Conservation (phyloP, 2,113 vertebrate species). For the Salvelinus sp. region DNA sequence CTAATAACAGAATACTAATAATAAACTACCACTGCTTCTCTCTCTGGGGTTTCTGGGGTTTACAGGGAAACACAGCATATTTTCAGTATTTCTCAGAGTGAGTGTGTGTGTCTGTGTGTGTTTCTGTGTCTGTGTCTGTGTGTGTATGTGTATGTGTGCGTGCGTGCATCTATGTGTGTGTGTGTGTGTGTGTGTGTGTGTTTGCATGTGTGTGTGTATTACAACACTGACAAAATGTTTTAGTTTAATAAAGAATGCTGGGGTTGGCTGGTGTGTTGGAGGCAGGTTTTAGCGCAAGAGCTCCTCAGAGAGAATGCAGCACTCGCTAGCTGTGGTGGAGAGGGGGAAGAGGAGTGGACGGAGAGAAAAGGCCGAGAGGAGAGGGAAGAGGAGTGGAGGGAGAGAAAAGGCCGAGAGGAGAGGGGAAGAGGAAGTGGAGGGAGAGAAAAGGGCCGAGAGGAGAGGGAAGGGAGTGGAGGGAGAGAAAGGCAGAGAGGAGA, state of each 20-base stretch:
- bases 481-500: background rate
- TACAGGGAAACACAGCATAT: background rate
- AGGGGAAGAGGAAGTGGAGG: background rate
- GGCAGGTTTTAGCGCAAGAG: background rate
- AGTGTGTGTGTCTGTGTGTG: conserved; percentile 27
- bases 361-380: background rate
- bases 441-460: too few species aligned
- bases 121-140: too few species aligned
- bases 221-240: conserved; percentile 40
- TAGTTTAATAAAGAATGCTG: conserved; percentile 31
- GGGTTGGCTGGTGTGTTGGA: background rate
- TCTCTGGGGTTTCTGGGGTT: background rate
- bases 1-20: conserved; percentile 61
- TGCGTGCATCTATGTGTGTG: conserved; percentile 12
- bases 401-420: background rate
- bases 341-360: background rate
- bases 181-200: background rate
- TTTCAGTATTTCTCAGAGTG: conserved; percentile 22
- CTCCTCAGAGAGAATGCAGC: background rate
- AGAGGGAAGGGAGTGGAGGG: background rate
- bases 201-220: conserved; percentile 17
- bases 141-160: background rate
- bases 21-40: conserved; percentile 30
- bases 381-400: too few species aligned
- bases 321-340: background rate